Percentiles rank a stretch among this genome's conserved stretches.
Conservation (phyloP, 2,888 invertebrate genomes). For the Eilema caniola region DNA sequence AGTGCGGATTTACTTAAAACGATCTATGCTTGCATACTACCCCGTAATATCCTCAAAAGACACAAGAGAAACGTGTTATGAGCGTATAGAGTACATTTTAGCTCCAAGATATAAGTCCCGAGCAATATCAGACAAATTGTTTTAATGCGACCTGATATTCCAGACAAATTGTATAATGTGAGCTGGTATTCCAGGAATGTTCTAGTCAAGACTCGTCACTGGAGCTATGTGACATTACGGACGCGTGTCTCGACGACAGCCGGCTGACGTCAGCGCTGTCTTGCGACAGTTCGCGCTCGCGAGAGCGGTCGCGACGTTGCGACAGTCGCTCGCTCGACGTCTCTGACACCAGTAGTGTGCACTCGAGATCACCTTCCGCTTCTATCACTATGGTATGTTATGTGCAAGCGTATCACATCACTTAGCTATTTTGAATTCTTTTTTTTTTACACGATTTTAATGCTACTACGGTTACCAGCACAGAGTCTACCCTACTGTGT, state of each 20-base stretch:
- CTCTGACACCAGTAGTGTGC: slow-evolving; percentile 80
- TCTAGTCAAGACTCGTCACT: slow-evolving; percentile 86
- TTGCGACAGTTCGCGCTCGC: slow-evolving; percentile 78
- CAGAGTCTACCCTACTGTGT: no score
- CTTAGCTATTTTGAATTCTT: background rate
- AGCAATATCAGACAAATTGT: no score
- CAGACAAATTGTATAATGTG: background rate
- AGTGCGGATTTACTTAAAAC: no score
- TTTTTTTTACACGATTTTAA: background rate
- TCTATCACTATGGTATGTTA: slow-evolving; percentile 78
- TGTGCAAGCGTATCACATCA: background rate
- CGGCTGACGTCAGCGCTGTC: slow-evolving; percentile 81
- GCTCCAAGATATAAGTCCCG: no score
- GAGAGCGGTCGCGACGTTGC: slow-evolving; percentile 79
- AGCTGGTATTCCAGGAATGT: slow-evolving; percentile 75
- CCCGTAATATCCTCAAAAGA: no score
- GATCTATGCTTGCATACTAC: no score
- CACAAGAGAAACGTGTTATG: no score
- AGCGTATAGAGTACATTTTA: no score
- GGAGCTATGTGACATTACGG: slow-evolving; percentile 80
- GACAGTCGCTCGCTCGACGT: slow-evolving; percentile 82
- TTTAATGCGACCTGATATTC: no score
- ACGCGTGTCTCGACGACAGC: slow-evolving; percentile 76
- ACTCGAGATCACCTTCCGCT: slow-evolving; percentile 80
- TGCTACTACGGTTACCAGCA: background rate